phyloP scores from a whole-genome alignment of 2,113 vertebrate species.

The Scartelaos histophorus region DNA sequence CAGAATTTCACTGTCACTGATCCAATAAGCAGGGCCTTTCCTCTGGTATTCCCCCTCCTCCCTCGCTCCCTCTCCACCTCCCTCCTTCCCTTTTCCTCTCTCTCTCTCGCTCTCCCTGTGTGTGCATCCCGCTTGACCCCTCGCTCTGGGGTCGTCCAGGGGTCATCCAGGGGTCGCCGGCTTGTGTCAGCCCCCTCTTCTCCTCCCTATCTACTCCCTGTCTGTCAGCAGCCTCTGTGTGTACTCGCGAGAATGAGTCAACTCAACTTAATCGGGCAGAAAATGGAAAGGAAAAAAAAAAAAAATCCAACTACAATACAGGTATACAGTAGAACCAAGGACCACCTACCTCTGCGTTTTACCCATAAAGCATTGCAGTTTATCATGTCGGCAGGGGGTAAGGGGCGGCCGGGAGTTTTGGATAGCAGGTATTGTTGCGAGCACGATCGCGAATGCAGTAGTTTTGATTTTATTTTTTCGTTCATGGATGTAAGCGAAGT shows the following conservation, averaged over 20 bases:
- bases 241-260: conserved; percentile 68
- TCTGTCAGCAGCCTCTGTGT: conserved; percentile 55
- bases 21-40: conserved; percentile 41
- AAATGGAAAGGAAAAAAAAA: conserved; percentile 72
- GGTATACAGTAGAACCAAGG: conserved; percentile 16
- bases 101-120: conserved; percentile 23
- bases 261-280: conserved; percentile 73
- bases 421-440: conserved; percentile 51
- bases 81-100: background rate
- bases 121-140: conserved; percentile 68
- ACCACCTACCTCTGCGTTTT: background rate
- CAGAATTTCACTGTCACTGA: conserved; percentile 16
- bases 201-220: conserved; percentile 21
- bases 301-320: conserved; percentile 25
- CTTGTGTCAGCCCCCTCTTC: conserved; percentile 17
- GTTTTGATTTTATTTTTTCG: conserved; percentile 15
- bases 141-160: conserved; percentile 68
- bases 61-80: conserved; percentile 32
- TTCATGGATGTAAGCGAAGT: conserved; percentile 45
- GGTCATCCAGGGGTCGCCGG: conserved; percentile 63
- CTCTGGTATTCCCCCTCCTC: conserved; percentile 50
- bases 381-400: conserved; percentile 73
- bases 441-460: conserved; percentile 43
- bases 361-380: conserved; percentile 50
- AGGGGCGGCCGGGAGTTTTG: conserved; percentile 60